Evolutionary conservation across 2,888 invertebrate genomes (phyloP).

Genomic region (Brachypterus glaber): DNA sequence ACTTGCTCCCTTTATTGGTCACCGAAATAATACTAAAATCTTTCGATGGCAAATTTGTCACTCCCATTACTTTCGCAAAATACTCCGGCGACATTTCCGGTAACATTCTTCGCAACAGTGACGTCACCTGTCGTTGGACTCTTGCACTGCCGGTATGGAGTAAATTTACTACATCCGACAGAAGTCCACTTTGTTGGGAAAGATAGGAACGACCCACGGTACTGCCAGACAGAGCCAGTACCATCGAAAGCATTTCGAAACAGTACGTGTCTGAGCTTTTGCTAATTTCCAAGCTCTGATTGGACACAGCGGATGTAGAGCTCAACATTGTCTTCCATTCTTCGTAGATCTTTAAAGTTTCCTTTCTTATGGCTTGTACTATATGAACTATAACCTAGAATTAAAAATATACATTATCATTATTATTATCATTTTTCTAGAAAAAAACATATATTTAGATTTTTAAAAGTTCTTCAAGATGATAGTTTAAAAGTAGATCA

Average conservation of each 20-base stretch:
- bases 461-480: too few relatives aligned
- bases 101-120: constrained; percentile 75
- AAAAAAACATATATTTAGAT: too few relatives aligned
- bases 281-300: constrained; percentile 40
- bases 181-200: constrained; percentile 75
- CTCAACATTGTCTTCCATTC: constrained; percentile 77
- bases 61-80: constrained; percentile 67
- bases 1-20: constrained; percentile 41
- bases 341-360: constrained; percentile 75
- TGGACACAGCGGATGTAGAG: constrained; percentile 39
- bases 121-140: constrained; percentile 87
- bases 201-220: constrained; percentile 82
- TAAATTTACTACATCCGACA: constrained; percentile 75
- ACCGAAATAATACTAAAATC: constrained; percentile 66
- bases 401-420: too few relatives aligned
- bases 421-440: not conserved
- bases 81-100: constrained; percentile 82
- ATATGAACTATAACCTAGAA: constrained; percentile 75
- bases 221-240: constrained; percentile 86
- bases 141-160: constrained; percentile 91
- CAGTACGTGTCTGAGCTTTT: constrained; percentile 81
- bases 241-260: constrained; percentile 95
- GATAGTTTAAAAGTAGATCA: too few relatives aligned
- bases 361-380: constrained; percentile 82
- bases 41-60: constrained; percentile 59